phyloP scores from a whole-genome alignment of 2,797 vertebrate species.

The Mormyrops boulengeri region DNA sequence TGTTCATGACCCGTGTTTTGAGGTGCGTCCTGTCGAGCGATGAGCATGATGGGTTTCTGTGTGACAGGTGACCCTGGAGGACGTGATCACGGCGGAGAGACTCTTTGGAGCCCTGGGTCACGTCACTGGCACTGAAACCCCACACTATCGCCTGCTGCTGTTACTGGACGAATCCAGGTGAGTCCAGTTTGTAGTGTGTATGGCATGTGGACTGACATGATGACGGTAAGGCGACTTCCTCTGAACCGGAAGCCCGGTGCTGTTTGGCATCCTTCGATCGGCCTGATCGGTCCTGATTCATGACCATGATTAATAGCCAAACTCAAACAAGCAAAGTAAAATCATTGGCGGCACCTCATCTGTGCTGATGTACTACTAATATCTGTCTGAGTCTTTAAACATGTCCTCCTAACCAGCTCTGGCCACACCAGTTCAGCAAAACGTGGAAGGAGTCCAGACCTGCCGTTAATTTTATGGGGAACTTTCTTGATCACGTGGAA shows the following conservation, averaged over 20 bases:
- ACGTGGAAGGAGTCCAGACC: not conserved
- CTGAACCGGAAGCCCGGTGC: conserved; percentile 13
- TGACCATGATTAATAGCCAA: not conserved
- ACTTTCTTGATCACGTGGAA: not conserved
- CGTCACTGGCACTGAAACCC: conserved; percentile 83
- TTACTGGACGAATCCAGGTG: conserved; percentile 88
- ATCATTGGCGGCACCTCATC: not conserved
- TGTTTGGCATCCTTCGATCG: conserved; percentile 6
- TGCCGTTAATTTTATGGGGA: not conserved
- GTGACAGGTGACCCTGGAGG: conserved; percentile 81
- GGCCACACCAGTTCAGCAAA: not conserved
- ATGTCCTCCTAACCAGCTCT: not conserved
- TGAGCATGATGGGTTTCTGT: not conserved
- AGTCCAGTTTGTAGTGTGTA: conserved; percentile 29
- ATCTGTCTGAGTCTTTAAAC: not conserved
- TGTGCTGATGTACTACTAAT: not conserved
- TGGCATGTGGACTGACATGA: not conserved
- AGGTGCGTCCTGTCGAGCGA: not conserved
- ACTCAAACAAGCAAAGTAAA: not conserved
- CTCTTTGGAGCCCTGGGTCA: conserved; percentile 86
- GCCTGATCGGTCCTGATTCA: not conserved
- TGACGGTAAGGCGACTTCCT: not conserved
- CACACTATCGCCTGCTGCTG: conserved; percentile 76
- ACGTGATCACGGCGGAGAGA: conserved; percentile 80
- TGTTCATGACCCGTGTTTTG: not conserved